A percentile compares a stretch with the other conserved stretches of the same genome.
Evolutionary conservation across 2,888 invertebrate genomes (phyloP).

Genomic region (Philonicus albiceps): DNA sequence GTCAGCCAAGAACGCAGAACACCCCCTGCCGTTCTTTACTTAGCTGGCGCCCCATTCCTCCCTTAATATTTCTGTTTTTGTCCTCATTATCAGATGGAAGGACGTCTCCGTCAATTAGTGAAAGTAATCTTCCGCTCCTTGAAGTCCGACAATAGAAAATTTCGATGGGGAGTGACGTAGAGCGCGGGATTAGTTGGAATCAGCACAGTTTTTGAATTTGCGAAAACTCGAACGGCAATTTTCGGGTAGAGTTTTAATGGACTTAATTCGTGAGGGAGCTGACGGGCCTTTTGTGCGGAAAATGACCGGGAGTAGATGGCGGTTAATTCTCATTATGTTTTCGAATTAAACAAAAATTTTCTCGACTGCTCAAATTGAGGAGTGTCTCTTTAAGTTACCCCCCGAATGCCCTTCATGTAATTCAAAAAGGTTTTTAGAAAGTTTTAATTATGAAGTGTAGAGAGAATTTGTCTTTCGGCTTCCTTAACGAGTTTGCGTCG

Average conservation of each 20-base stretch:
- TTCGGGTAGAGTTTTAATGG: neutral
- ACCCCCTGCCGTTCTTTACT: neutral
- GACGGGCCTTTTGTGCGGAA: neutral
- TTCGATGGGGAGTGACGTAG: neutral
- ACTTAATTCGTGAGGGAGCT: neutral
- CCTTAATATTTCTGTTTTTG: neutral
- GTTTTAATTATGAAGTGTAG: neutral
- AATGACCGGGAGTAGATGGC: neutral
- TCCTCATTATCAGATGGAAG: constrained; percentile 5
- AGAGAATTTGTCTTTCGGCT: neutral
- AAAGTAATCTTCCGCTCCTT: neutral
- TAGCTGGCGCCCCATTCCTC: neutral
- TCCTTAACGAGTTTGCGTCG: neutral
- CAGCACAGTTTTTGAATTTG: neutral
- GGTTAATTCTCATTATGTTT: neutral
- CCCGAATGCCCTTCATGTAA: neutral
- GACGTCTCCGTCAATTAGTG: constrained; percentile 11
- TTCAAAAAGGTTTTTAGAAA: neutral
- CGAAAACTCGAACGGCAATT: neutral
- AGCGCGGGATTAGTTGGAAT: neutral
- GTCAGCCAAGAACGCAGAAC: neutral
- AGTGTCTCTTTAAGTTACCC: neutral
- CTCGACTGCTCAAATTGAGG: neutral
- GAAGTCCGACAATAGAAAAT: neutral
- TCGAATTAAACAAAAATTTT: neutral